These are phyloP conservation scores for Pimpla rufipes DNA, from an alignment of 2,888 invertebrate genomes.

Conservation along the genomic window DNA sequence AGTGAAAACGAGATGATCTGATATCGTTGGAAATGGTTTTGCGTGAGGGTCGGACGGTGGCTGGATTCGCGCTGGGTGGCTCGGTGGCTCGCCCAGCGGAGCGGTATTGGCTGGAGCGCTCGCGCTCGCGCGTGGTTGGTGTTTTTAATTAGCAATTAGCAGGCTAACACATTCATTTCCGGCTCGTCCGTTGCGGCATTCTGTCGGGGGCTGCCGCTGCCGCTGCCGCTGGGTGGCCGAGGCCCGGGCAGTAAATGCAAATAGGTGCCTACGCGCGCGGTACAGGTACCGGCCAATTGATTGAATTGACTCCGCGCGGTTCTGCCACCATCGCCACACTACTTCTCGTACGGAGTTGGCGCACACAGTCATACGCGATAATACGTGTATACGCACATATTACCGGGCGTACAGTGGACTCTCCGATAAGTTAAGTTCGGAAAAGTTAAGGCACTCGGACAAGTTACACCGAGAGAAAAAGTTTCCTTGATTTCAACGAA, in stretches of 20 bases:
- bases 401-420: too few species aligned
- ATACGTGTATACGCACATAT: not conserved
- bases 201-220: constrained; percentile 72
- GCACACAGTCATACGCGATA: not conserved
- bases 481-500: too few species aligned
- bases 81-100: constrained; percentile 25
- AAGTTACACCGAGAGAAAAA: too few species aligned
- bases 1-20: constrained; percentile 4
- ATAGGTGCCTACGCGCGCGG: constrained; percentile 76
- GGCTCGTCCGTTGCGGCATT: constrained; percentile 82
- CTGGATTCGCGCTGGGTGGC: constrained; percentile 9
- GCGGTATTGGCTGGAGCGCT: constrained; percentile 31
- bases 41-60: not conserved
- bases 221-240: constrained; percentile 48
- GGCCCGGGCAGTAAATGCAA: constrained; percentile 80
- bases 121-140: constrained; percentile 68
- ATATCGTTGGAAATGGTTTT: constrained; percentile 16
- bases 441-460: too few species aligned
- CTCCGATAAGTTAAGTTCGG: too few species aligned
- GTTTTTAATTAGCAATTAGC: constrained; percentile 85
- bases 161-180: constrained; percentile 85
- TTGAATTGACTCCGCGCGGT: constrained; percentile 83
- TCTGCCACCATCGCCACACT: constrained; percentile 58
- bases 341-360: constrained; percentile 51
- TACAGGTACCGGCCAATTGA: constrained; percentile 82